These are phyloP conservation scores for Caenorhabditis panamensis DNA, from an alignment of 2,888 invertebrate species.

Conservation along the genomic window DNA sequence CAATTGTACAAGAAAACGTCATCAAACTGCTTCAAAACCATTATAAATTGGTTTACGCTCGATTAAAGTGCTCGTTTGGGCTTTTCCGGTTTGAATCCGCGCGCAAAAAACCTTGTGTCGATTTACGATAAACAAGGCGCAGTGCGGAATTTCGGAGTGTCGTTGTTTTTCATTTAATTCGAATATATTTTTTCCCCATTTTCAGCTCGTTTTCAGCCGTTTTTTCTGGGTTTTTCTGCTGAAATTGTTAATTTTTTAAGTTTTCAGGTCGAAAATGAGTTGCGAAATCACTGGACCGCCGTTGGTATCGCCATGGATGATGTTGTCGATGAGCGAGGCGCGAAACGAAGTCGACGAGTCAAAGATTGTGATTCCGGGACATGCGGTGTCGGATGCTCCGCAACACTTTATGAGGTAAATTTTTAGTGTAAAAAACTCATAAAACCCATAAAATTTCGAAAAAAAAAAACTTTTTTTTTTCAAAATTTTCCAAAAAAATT, in stretches of 20 bases:
- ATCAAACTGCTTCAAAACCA: too few relatives aligned
- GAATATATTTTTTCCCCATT: neutral
- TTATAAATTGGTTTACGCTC: constrained; percentile 40
- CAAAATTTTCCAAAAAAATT: too few relatives aligned
- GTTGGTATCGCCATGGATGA: constrained; percentile 61
- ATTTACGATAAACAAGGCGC: constrained; percentile 26
- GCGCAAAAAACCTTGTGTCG: constrained; percentile 8
- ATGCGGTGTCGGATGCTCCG: constrained; percentile 62
- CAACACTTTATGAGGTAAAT: constrained; percentile 67
- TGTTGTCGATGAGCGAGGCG: constrained; percentile 56
- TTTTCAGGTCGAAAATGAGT: constrained; percentile 48
- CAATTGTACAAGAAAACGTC: neutral
- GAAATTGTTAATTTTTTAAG: neutral
- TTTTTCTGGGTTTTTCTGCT: constrained; percentile 14
- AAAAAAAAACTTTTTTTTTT: too few relatives aligned
- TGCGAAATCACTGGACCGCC: constrained; percentile 53
- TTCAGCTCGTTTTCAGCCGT: neutral
- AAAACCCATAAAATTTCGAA: too few relatives aligned
- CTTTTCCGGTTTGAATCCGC: constrained; percentile 11
- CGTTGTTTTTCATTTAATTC: constrained; percentile 4
- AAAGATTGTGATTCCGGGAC: constrained; percentile 68
- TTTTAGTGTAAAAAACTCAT: neutral
- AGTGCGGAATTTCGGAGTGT: constrained; percentile 37
- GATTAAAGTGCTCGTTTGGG: constrained; percentile 34
- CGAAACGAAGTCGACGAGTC: constrained; percentile 50